Evolutionary conservation across 2,888 invertebrate genomes (phyloP), one percentile per base, ranked within the genome.

Genomic region (Tipula lateralis): DNA sequence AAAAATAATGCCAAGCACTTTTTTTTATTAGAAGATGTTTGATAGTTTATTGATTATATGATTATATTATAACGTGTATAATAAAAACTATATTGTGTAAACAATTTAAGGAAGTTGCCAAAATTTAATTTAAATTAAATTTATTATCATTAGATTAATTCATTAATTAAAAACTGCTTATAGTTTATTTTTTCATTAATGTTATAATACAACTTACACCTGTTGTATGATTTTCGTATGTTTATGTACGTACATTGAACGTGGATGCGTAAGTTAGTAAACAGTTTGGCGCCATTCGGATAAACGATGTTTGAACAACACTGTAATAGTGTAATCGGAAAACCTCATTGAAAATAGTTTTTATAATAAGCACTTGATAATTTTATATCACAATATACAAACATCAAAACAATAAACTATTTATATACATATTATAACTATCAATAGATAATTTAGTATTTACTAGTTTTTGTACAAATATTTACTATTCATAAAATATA

Each of bases 21-120:
- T 66, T 66, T 50, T 16, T 50, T 16, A 36, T n/a, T 44, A 66
- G 2, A 24, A 66, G 24, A 66, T 24, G 19, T 66, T 66, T 66
- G 66, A 9, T 66, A 24, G 66, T 24, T 19, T 16, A 50, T 50
- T 16, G 16, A 50, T 36, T 19, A 50, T 50, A 16, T 39, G 39
- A 32, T 32, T 32, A 32, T 32, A 32, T 32, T 32, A 32, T n/a
- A n/a, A 36, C 36, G 44, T 24, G 66, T 24, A 66, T 7, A 24
- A 66, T 66, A 24, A 24, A 66, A 66, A 66, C 19, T 66, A 66
- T 19, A 7, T n/a, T n/a, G n/a, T n/a, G n/a, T 9, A 66, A 66
- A 66, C 66, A 66, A 66, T 66, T 66, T 66, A 24, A 66, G 66
- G 66, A 66, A 66, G 66, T 66, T 66, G 66, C 66, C 66, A 66